phyloP scores from a whole-genome alignment of 2,888 invertebrate genomes.

The Clistopyga incitator region DNA sequence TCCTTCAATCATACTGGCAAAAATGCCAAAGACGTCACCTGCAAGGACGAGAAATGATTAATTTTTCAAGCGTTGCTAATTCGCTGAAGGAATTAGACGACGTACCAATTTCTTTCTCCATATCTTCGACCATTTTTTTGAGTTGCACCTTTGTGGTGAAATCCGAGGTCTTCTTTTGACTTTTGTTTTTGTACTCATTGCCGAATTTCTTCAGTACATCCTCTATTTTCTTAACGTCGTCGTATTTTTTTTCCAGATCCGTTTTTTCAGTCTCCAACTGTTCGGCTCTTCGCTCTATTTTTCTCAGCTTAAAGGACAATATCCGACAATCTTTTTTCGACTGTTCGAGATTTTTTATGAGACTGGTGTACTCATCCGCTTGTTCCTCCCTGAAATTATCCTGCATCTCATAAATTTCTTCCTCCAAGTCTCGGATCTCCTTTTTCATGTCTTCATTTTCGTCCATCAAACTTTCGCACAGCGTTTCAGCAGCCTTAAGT shows the following conservation, averaged over 20 bases:
- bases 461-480: slow-evolving; percentile 97
- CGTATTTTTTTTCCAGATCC: slow-evolving; percentile 89
- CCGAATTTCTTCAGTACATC: slow-evolving; percentile 88
- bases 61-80: neutral
- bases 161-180: slow-evolving; percentile 91
- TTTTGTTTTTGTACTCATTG: slow-evolving; percentile 89
- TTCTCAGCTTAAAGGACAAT: slow-evolving; percentile 98
- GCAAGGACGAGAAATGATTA: slow-evolving; percentile 16
- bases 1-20: slow-evolving; percentile 77
- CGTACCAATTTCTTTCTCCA: slow-evolving; percentile 93
- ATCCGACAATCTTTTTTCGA: slow-evolving; percentile 99
- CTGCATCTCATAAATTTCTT: slow-evolving; percentile 99
- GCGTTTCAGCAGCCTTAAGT: slow-evolving; percentile 94
- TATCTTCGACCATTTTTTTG: slow-evolving; percentile 93
- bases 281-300: slow-evolving; percentile 95
- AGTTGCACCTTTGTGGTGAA: slow-evolving; percentile 90
- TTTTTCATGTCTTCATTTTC: slow-evolving; percentile 98
- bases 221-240: slow-evolving; percentile 87
- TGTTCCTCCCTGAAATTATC: slow-evolving; percentile 99
- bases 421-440: slow-evolving; percentile 96
- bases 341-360: slow-evolving; percentile 98
- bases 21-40: slow-evolving; percentile 79
- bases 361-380: slow-evolving; percentile 96
- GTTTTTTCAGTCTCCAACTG: slow-evolving; percentile 94
- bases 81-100: slow-evolving; percentile 8